A percentile compares a stretch with the other conserved stretches of the same genome.
Evolutionary conservation across 2,113 vertebrate species (phyloP).

Genomic region (Merops nubicus): DNA sequence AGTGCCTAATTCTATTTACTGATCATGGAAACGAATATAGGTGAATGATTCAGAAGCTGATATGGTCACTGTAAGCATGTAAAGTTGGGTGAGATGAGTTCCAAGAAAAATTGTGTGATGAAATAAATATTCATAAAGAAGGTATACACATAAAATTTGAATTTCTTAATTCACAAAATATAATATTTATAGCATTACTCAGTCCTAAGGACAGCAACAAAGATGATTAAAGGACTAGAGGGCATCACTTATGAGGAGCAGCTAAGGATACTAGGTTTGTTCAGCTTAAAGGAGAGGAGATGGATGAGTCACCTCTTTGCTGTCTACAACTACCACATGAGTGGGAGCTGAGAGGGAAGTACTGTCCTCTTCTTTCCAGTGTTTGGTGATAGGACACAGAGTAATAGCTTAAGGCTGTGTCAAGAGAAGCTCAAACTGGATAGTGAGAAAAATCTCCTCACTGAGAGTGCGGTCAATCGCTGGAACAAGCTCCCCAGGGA

Average conservation of each 20-base stretch:
- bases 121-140: not conserved
- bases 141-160: not conserved
- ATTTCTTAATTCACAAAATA: not conserved
- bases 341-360: fast-evolving
- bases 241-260: not conserved
- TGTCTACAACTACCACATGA: not conserved
- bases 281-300: not conserved
- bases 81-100: not conserved
- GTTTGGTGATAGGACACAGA: not conserved
- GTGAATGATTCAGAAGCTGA: not conserved
- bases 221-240: not conserved
- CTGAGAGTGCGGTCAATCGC: not conserved
- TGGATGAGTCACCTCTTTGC: not conserved
- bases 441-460: not conserved
- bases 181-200: not conserved
- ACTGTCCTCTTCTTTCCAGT: not conserved
- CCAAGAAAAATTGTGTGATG: not conserved
- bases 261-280: not conserved
- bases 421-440: not conserved
- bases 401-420: not conserved
- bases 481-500: not conserved
- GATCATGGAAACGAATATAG: not conserved
- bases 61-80: not conserved
- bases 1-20: not conserved
- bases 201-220: not conserved